Conservation (phyloP, 2,797 vertebrate genomes). For the Tachyglossus aculeatus region DNA sequence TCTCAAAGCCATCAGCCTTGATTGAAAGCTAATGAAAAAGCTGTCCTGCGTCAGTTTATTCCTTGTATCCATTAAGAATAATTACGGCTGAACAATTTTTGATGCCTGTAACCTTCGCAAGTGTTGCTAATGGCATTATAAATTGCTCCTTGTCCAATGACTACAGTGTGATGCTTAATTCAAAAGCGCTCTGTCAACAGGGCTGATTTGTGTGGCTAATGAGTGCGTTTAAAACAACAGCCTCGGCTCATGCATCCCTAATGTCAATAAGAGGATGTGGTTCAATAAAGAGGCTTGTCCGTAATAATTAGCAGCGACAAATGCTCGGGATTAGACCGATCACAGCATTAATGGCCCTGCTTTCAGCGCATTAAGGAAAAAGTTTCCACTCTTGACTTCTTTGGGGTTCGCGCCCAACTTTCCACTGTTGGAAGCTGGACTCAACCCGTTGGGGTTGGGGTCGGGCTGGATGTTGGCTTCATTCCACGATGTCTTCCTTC, state of each 20-base stretch:
- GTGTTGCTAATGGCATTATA: slow-evolving; percentile 99
- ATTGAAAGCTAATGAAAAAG: slow-evolving; percentile 99
- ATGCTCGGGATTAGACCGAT: slow-evolving; percentile 85
- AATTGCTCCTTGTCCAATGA: slow-evolving; percentile 99
- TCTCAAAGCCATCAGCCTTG: slow-evolving; percentile 94
- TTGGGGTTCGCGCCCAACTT: not conserved
- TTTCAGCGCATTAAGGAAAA: slow-evolving; percentile 48
- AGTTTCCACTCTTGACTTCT: slow-evolving; percentile 36
- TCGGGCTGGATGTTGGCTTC: no score
- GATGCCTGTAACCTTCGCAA: slow-evolving; percentile 99
- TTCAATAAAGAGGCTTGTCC: slow-evolving; percentile 99
- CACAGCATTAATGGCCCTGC: slow-evolving; percentile 64
- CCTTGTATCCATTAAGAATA: slow-evolving; percentile 99
- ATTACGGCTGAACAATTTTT: slow-evolving; percentile 99
- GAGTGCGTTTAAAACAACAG: slow-evolving; percentile 99
- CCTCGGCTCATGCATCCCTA: slow-evolving; percentile 96
- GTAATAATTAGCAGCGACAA: slow-evolving; percentile 97
- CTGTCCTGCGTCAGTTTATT: slow-evolving; percentile 98
- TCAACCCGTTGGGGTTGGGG: not conserved
- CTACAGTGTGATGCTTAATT: slow-evolving; percentile 98
- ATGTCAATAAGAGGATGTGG: slow-evolving; percentile 95
- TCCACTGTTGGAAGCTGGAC: not conserved
- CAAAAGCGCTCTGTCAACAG: slow-evolving; percentile 99
- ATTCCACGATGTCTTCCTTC: no score
- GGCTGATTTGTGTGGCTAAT: slow-evolving; percentile 99